Evolutionary conservation across 2,797 vertebrate genomes (phyloP).

Genomic region (Hemitrygon akajei): DNA sequence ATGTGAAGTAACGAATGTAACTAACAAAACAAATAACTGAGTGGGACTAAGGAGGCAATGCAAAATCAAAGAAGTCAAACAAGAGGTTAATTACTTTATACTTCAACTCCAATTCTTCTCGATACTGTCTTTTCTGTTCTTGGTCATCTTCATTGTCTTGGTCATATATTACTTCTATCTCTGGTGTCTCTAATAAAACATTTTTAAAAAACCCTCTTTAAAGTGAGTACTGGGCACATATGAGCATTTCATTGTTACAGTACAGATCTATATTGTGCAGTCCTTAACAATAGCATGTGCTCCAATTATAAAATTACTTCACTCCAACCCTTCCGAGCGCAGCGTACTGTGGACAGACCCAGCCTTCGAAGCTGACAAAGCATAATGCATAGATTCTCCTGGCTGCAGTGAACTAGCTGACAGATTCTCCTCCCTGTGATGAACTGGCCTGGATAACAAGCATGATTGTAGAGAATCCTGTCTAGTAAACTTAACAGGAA

Average conservation of each 20-base stretch:
- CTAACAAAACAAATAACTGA: background rate
- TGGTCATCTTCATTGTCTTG: background rate
- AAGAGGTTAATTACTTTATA: background rate
- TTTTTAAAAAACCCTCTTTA: background rate
- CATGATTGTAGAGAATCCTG: background rate
- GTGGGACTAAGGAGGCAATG: background rate
- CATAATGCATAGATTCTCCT: background rate
- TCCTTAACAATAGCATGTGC: background rate
- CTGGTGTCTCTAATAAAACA: background rate
- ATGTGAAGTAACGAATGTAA: background rate
- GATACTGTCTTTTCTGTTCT: background rate
- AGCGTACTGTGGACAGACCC: background rate
- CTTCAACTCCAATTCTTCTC: background rate
- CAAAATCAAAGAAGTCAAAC: background rate
- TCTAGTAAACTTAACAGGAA: background rate
- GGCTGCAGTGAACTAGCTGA: background rate
- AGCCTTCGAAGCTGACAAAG: background rate
- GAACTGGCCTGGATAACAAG: background rate
- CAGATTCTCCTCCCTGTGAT: too few relatives aligned
- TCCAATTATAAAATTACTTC: background rate
- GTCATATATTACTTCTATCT: background rate
- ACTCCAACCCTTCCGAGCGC: background rate
- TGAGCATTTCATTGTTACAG: background rate
- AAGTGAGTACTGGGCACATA: background rate
- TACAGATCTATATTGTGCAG: background rate